Evolutionary conservation across 2,113 vertebrate genomes (phyloP).

Genomic region (Chionis minor): DNA sequence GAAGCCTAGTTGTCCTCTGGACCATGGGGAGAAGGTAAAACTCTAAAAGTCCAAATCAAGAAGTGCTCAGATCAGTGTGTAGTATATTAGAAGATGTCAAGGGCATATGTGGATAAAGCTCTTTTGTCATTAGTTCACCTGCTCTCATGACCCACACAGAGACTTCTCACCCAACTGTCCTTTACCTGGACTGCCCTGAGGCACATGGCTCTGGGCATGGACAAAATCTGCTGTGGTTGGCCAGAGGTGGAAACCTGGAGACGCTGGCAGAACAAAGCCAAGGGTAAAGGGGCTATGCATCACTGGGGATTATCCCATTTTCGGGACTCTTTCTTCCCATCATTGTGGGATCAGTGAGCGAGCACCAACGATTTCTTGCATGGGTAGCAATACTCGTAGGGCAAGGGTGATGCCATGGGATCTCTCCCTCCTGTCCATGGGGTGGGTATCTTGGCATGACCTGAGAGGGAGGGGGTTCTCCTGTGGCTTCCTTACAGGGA

Average conservation of each 20-base stretch:
- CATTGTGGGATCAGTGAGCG: neutral
- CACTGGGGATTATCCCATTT: neutral
- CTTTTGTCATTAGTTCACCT: neutral
- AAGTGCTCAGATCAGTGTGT: neutral
- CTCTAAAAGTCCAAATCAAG: neutral
- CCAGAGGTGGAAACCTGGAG: neutral
- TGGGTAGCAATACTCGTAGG: fast-evolving
- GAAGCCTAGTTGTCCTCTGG: neutral
- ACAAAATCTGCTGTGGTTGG: neutral
- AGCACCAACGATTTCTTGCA: neutral
- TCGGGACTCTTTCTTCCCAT: neutral
- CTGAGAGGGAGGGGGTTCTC: neutral
- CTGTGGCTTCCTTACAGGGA: neutral
- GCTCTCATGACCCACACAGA: neutral
- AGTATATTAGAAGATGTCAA: neutral
- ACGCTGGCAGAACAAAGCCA: neutral
- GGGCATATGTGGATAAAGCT: neutral
- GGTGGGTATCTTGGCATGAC: neutral
- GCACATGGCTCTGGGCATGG: neutral
- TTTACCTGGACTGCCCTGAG: neutral
- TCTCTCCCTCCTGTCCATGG: neutral
- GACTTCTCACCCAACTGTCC: neutral
- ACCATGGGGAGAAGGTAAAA: neutral
- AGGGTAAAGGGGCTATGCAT: neutral
- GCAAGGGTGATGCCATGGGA: neutral